Evolutionary conservation across 2,113 vertebrate genomes (phyloP).

Genomic region (Entelurus aequoreus): DNA sequence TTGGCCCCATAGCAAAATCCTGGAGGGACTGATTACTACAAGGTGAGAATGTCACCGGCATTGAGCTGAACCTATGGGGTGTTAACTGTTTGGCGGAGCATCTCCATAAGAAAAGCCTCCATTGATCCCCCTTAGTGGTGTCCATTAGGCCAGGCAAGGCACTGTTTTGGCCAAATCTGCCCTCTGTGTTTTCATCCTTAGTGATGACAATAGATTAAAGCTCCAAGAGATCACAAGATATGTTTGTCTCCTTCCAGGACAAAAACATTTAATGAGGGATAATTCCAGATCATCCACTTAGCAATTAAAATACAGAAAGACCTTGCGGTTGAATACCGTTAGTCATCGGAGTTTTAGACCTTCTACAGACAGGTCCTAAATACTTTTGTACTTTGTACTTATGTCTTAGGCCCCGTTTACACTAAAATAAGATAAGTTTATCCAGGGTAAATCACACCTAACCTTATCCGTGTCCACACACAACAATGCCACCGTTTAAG

Average conservation of each 20-base stretch:
- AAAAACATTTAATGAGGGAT: slow-evolving; percentile 77
- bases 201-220: slow-evolving; percentile 70
- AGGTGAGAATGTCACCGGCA: slow-evolving; percentile 9
- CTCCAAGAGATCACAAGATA: slow-evolving; percentile 71
- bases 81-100: slow-evolving; percentile 48
- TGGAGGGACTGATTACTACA: too few species aligned
- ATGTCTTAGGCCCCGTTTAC: too few species aligned
- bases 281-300: slow-evolving; percentile 73
- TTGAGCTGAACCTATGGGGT: slow-evolving; percentile 42
- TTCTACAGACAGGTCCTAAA: not conserved
- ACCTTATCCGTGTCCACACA: too few species aligned
- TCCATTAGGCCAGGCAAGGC: slow-evolving; percentile 55
- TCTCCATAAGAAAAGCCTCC: slow-evolving; percentile 68
- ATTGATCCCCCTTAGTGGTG: slow-evolving; percentile 56
- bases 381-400: too few species aligned
- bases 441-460: too few species aligned
- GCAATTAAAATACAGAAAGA: slow-evolving; percentile 70
- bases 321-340: slow-evolving; percentile 44
- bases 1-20: too few species aligned
- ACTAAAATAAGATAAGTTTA: too few species aligned
- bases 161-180: slow-evolving; percentile 69
- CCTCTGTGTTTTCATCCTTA: slow-evolving; percentile 48
- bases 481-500: too few species aligned
- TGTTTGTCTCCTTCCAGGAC: slow-evolving; percentile 65
- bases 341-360: slow-evolving; percentile 21